These are phyloP conservation scores for Eretmocerus hayati DNA, from an alignment of 2,888 invertebrate species.

Conservation along the genomic window DNA sequence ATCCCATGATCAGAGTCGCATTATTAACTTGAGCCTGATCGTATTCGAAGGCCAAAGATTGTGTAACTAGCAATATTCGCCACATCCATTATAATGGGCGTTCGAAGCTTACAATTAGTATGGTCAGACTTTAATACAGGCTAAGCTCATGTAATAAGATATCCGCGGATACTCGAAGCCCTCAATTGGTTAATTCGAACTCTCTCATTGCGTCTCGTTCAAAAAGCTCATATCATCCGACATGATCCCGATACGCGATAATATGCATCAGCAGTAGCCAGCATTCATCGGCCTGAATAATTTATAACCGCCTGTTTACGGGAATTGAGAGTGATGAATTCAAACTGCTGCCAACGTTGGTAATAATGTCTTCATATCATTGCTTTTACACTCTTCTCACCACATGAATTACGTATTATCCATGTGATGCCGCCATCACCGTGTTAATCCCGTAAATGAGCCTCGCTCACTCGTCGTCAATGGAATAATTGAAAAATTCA, in stretches of 20 bases:
- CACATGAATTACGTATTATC: conserved; percentile 20
- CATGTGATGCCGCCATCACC: conserved; percentile 5
- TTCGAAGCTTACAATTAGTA: too few species aligned
- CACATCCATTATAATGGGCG: too few species aligned
- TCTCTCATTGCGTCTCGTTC: conserved; percentile 44
- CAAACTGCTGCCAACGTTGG: too few species aligned
- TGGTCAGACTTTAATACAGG: too few species aligned
- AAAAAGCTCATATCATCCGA: conserved; percentile 46
- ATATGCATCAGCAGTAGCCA: too few species aligned
- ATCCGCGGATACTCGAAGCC: conserved; percentile 49
- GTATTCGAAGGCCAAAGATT: too few species aligned
- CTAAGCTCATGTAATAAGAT: conserved; percentile 48
- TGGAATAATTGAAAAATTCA: conserved; percentile 24
- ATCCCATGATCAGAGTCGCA: too few species aligned
- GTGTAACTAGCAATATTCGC: too few species aligned
- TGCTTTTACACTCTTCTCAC: conserved; percentile 5
- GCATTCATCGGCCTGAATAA: conserved; percentile 44
- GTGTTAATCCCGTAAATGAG: conserved; percentile 22
- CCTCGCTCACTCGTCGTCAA: conserved; percentile 15
- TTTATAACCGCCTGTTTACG: conserved; percentile 48
- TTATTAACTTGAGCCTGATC: too few species aligned
- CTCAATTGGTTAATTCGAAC: conserved; percentile 48
- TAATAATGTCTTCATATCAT: conserved; percentile 25
- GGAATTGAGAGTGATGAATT: conserved; percentile 49
- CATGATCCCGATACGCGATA: too few species aligned